Conservation (phyloP, 2,888 invertebrate genomes). For the Folsomia manolachei region DNA sequence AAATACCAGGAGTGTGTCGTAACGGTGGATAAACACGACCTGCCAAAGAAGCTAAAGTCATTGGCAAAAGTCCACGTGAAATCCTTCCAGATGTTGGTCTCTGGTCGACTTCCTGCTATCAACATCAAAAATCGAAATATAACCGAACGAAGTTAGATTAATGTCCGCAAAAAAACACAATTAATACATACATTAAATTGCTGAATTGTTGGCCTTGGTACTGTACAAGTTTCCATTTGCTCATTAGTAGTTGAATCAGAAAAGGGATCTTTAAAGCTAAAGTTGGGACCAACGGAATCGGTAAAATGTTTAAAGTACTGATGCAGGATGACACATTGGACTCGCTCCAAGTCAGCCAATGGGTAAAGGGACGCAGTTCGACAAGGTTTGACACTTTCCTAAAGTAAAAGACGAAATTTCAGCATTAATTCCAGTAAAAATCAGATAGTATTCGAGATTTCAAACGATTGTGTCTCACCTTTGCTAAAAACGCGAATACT, state of each 20-base stretch:
- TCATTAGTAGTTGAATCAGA: no score
- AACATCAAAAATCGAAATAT: no score
- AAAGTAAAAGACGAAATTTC: conserved; percentile 48
- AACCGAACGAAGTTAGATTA: no score
- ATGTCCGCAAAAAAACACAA: background rate
- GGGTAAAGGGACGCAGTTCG: conserved; percentile 57
- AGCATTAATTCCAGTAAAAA: background rate
- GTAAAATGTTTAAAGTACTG: conserved; percentile 52
- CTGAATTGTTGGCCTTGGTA: background rate
- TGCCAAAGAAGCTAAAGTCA: conserved; percentile 48
- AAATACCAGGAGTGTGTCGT: conserved; percentile 26
- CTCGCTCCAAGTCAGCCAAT: conserved; percentile 58
- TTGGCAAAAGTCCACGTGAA: conserved; percentile 39
- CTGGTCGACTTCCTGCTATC: conserved; percentile 2
- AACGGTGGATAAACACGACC: conserved; percentile 43
- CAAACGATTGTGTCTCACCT: conserved; percentile 21
- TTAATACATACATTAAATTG: conserved; percentile 10
- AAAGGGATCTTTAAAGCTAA: conserved; percentile 26
- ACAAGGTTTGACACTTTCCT: conserved; percentile 57
- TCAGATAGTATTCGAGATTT: background rate
- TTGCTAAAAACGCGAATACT: conserved; percentile 43
- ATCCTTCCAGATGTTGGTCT: conserved; percentile 26
- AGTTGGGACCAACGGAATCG: conserved; percentile 44
- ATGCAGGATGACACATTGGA: conserved; percentile 56
- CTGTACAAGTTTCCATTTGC: background rate